Base-by-base conservation (phyloP, 2,888 invertebrate genomes). In the Eupithecia dodoneata region DNA sequence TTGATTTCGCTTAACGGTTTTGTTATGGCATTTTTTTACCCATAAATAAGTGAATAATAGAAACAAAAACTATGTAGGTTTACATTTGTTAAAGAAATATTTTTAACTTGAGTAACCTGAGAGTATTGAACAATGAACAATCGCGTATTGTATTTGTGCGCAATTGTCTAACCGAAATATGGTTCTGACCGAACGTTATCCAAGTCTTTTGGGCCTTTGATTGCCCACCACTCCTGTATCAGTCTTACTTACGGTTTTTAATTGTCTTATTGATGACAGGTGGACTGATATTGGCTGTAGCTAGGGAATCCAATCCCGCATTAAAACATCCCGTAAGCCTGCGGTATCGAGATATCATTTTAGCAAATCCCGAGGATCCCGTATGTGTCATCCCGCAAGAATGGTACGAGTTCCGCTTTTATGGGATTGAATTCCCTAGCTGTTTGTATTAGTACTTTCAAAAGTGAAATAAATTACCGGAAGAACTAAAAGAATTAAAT, bases 111-210 rank as follows among this genome's bases (percentile, higher is more conserved):
- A 59, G 3, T 18, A n/a, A 55, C 55, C 55, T 6, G n/a, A 74
- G 59, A 77, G 66, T 59, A 47, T 42, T 41, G 73, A 69, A 78
- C 76, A 78, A 76, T 78, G 76, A 69, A 78, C 78, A 78, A 78
- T 78, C 52, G 76, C 67, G 71, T 74, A 78, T 78, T 71, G 52
- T 30, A 69, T 77, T 72, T 72, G 75, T 42, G 70, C n/a, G 74
- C 73, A 71, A 78, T 78, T 78, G 78, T 75, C 47, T 77, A 73
- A 71, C 65, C 66, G 44, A 74, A 76, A 71, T 73, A 73, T 44
- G 52, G 70, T 41, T 49, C 71, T 30, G 73, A 9, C 76, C 63
- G 5, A 65, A 72, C 72, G 47, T 55, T 41, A 69, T 6, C 18
- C 44, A 71, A 52, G 13, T 13, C 15, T 15, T 2, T 66, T 41